These are phyloP conservation scores for Octodon degus DNA, from an alignment of 2,113 vertebrate species.

Conservation along the genomic window DNA sequence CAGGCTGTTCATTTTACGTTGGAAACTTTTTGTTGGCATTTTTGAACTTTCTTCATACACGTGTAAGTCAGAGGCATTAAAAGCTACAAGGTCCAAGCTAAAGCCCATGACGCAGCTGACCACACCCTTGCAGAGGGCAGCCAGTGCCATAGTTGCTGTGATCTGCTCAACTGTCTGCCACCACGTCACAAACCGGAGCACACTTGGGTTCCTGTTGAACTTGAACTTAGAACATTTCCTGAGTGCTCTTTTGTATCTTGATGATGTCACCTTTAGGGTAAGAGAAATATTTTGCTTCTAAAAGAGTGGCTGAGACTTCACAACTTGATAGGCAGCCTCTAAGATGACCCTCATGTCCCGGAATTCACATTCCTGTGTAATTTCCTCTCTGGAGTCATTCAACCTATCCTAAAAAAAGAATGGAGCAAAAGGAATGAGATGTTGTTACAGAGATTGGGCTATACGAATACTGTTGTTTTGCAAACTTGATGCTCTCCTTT, in stretches of 20 bases:
- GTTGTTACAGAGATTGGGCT: neutral
- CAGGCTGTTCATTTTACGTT: neutral
- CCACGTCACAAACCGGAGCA: neutral
- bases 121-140: neutral
- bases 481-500: neutral
- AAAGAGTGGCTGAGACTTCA: neutral
- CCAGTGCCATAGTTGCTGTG: neutral
- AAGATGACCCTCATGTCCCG: neutral
- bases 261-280: neutral
- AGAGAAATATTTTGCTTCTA: conserved; percentile 14
- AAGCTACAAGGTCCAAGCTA: neutral
- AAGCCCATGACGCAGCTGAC: neutral
- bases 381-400: neutral
- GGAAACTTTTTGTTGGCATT: neutral
- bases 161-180: neutral
- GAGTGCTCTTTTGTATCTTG: conserved; percentile 8
- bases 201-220: neutral
- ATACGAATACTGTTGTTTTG: neutral
- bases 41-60: neutral
- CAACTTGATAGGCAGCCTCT: neutral
- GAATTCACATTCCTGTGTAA: neutral
- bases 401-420: neutral
- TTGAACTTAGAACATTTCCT: neutral
- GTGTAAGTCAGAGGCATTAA: neutral
- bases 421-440: neutral